Evolutionary conservation across 2,888 invertebrate species (phyloP), one percentile per base, ranked within the genome.

Genomic region (Steromphala cineraria): DNA sequence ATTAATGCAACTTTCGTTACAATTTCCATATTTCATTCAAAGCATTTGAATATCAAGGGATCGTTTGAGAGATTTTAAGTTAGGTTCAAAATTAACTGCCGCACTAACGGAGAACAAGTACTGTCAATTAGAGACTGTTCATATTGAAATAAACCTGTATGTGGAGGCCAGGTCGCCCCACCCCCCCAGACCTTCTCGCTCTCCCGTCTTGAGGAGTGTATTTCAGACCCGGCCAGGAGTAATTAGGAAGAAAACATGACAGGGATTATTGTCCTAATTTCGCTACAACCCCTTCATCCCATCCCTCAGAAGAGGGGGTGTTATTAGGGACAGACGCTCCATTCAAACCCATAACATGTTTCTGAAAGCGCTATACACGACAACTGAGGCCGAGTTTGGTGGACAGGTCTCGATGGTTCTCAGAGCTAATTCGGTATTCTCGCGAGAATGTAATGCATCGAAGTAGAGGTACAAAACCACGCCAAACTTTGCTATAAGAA

Each of bases 81-180:
- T 19, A 31, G 36, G 71, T 36, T 71, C 19, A 71, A 71, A 71
- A 71, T 71, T 71, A 71, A 71, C 36, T 36, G 71, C 40, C 31
- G 28, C 36, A 19, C 36, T 36, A 36, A 71, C 40, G 40, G 19
- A n/a, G 71, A 36, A 17, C 71, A 28, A 28, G 19, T 28, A 19
- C 19, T 36, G 71, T 71, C 71, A 71, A 71, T 71, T 71, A 71
- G 36, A 19, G 71, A 10, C 36, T 36, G 36, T 71, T 71, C 71
- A 71, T 71, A 71, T 71, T 71, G 36, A 71, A 71, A 71, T 71
- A 71, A 71, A 71, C n/a, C 71, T 40, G 71, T 19, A 36, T 17
- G 19, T 71, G 36, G 19, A 36, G 36, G 15, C 28, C 36, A 71
- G 36, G 19, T 19, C 71, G 36, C n/a, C 8, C 36, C 15, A 71